Conservation (phyloP, 2,888 invertebrate species). For the Dryobota labecula region DNA sequence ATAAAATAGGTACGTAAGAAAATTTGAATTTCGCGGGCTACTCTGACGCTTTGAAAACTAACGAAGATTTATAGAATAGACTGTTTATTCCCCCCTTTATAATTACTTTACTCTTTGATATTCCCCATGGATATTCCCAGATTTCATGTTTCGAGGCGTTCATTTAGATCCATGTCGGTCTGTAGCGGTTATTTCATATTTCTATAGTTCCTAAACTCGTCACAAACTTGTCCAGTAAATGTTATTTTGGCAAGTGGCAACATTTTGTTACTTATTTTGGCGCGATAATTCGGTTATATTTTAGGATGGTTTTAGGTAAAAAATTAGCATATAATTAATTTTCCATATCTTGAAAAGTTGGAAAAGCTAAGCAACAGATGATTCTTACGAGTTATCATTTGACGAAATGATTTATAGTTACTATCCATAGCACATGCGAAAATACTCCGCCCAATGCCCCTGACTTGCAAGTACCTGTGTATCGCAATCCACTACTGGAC, state of each 20-base stretch:
- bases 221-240: not conserved
- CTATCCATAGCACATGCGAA: not conserved
- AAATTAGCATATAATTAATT: not conserved
- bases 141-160: not conserved
- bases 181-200: not conserved
- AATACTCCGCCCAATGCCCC: not conserved
- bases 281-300: not conserved
- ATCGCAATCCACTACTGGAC: not conserved
- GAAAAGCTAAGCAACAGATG: not conserved
- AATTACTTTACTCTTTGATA: no score
- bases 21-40: no score
- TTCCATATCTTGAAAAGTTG: not conserved
- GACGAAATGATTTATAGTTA: not conserved
- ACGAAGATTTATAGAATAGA: no score
- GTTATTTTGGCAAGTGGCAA: not conserved
- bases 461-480: no score
- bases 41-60: no score
- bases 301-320: not conserved
- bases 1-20: no score
- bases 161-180: not conserved
- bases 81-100: not conserved
- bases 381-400: not conserved
- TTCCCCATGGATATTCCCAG: no score
- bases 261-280: conserved; percentile 4
- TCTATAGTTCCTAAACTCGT: not conserved